Percentiles rank a stretch among this genome's conserved stretches.
Evolutionary conservation across 2,797 vertebrate species (phyloP).

Genomic region (Lepilemur septentrionalis): DNA sequence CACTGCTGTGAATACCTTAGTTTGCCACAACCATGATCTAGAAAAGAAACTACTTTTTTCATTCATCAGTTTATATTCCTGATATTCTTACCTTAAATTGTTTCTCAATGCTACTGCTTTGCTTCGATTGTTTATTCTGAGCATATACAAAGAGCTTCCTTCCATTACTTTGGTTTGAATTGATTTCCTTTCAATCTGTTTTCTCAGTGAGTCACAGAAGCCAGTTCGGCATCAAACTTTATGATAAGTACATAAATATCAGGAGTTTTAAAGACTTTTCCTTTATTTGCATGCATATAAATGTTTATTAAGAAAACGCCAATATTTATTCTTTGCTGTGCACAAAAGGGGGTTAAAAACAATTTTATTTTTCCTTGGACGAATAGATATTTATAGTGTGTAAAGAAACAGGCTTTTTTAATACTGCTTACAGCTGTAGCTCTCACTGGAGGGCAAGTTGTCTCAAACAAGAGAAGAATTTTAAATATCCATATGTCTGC

Average conservation of each 20-base stretch:
- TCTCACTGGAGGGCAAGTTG: not conserved
- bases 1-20: not conserved
- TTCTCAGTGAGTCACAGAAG: not conserved
- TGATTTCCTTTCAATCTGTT: constrained; percentile 60
- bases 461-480: not conserved
- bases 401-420: not conserved
- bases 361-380: constrained; percentile 62
- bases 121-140: not conserved
- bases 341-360: not conserved
- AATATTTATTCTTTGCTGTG: not conserved
- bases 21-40: not conserved
- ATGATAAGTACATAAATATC: constrained; percentile 53
- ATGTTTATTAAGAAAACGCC: constrained; percentile 59
- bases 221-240: not conserved
- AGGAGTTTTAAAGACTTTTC: not conserved
- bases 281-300: constrained; percentile 29
- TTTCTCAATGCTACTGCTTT: not conserved
- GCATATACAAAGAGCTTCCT: not conserved
- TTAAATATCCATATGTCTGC: not conserved
- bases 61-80: not conserved
- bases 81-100: not conserved
- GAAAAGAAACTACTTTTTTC: not conserved
- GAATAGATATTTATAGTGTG: not conserved
- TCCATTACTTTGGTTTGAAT: constrained; percentile 24
- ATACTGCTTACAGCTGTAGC: not conserved